These are phyloP conservation scores for Trachemys scripta DNA, from an alignment of 2,113 vertebrate species.

Conservation along the genomic window DNA sequence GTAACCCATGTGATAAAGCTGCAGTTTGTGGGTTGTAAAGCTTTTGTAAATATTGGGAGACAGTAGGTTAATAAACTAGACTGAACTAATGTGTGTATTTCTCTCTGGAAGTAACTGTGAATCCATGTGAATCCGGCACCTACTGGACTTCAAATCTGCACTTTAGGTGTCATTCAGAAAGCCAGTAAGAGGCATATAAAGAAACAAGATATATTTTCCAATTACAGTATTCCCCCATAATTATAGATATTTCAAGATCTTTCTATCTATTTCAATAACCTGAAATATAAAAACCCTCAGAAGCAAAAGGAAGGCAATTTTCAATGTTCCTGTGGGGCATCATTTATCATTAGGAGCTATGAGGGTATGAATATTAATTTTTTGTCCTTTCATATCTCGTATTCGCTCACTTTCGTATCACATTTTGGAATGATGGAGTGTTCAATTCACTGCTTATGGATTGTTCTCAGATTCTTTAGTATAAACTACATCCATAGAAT, in stretches of 20 bases:
- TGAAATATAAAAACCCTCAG: slow-evolving; percentile 44
- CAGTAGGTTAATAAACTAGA: neutral
- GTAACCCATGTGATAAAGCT: neutral
- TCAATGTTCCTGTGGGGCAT: slow-evolving; percentile 7
- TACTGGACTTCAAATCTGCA: slow-evolving; percentile 7
- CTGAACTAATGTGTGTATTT: neutral
- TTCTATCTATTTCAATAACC: slow-evolving; percentile 56
- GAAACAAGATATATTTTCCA: slow-evolving; percentile 54
- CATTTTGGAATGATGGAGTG: slow-evolving; percentile 51
- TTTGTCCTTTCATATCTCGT: slow-evolving; percentile 30
- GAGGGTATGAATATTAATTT: slow-evolving; percentile 41
- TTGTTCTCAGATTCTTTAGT: slow-evolving; percentile 59
- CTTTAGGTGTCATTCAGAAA: slow-evolving; percentile 49
- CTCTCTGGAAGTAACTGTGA: neutral
- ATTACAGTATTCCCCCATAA: slow-evolving; percentile 54
- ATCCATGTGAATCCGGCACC: neutral
- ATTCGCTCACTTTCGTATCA: slow-evolving; percentile 60
- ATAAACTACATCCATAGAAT: slow-evolving; percentile 49
- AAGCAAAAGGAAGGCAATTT: slow-evolving; percentile 51
- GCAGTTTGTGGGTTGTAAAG: neutral
- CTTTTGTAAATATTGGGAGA: neutral
- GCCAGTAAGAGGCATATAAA: slow-evolving; percentile 36
- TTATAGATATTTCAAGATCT: slow-evolving; percentile 68
- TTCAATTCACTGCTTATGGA: slow-evolving; percentile 17
- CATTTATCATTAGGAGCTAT: slow-evolving; percentile 9